Percentiles rank a stretch among this genome's conserved stretches.
phyloP scores from a whole-genome alignment of 2,888 invertebrate species.

The Sipha maydis region DNA sequence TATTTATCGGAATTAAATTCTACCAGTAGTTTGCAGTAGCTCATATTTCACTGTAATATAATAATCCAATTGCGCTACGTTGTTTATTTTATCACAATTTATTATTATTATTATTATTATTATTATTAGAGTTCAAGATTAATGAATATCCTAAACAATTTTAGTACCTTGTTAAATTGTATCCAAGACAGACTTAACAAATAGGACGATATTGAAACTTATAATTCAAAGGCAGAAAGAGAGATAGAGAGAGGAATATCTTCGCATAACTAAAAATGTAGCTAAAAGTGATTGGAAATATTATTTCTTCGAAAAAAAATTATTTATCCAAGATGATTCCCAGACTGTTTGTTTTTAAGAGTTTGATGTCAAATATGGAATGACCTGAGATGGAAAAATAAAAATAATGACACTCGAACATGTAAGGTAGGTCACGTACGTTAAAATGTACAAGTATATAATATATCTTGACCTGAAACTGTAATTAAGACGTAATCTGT shows the following conservation, averaged over 20 bases:
- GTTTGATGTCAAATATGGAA: neutral
- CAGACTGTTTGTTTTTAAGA: neutral
- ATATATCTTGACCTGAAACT: neutral
- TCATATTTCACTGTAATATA: too few relatives aligned
- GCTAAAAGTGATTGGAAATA: neutral
- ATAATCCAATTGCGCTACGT: too few relatives aligned
- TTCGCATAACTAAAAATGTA: neutral
- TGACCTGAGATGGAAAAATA: neutral
- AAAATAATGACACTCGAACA: neutral
- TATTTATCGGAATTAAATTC: too few relatives aligned
- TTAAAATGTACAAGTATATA: neutral
- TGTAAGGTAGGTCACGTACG: neutral
- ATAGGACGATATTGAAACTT: too few relatives aligned
- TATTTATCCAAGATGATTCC: neutral
- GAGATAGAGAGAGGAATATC: neutral
- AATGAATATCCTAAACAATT: too few relatives aligned
- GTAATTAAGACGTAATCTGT: neutral
- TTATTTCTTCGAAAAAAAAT: neutral
- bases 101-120: too few relatives aligned
- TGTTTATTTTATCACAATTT: too few relatives aligned
- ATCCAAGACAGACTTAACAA: too few relatives aligned
- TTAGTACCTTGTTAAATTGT: too few relatives aligned
- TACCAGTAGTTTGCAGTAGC: too few relatives aligned
- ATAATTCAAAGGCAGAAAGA: neutral
- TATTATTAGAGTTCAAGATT: too few relatives aligned